These are phyloP conservation scores for sheep (Ovis aries) DNA, from an alignment of 2,113 vertebrate species.

Conservation along the genomic window ARS-UI_Ramb_v3.0 NC_056067.1:27303501-27304000, in stretches of 20 bases:
- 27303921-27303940: background rate
- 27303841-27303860: background rate
- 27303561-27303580: background rate
- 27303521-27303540: background rate
- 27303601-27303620: background rate
- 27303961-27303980: background rate
- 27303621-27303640: background rate
- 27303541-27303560: background rate
- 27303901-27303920: background rate
- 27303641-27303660: background rate
- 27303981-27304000: background rate
- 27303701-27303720: background rate
- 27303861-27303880: background rate
- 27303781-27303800: background rate
- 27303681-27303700: background rate
- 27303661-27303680: too few species aligned
- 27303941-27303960: background rate
- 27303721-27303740: background rate
- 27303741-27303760: background rate
- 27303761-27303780: background rate
- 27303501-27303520: too few species aligned
- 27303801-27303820: background rate
- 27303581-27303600: background rate
- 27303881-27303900: background rate
- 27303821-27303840: background rate